Percentiles rank a stretch among this genome's conserved stretches.
Evolutionary conservation across 2,113 vertebrate species (phyloP).

Genomic region (Ammodytes dubius): DNA sequence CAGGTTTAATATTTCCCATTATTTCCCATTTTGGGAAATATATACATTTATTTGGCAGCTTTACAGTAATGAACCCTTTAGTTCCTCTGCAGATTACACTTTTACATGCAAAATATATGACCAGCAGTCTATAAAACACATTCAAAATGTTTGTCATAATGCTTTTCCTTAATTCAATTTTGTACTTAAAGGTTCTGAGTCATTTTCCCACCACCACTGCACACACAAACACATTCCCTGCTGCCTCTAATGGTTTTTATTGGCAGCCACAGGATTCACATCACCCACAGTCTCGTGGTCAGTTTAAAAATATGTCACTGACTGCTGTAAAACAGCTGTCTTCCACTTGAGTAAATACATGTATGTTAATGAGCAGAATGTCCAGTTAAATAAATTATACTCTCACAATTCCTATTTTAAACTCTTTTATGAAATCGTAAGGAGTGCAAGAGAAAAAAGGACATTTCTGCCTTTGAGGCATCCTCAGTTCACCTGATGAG

Average conservation of each 20-base stretch:
- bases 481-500: conserved; percentile 35
- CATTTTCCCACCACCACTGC: not conserved
- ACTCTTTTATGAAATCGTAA: conserved; percentile 26
- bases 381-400: conserved; percentile 8
- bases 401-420: conserved; percentile 39
- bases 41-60: not conserved
- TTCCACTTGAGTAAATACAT: conserved; percentile 21
- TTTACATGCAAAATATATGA: not conserved
- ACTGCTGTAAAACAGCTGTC: conserved; percentile 20
- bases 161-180: too few species aligned
- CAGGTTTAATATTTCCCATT: too few species aligned
- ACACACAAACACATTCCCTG: conserved; percentile 14
- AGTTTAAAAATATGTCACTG: conserved; percentile 46
- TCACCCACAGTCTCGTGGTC: conserved; percentile 50
- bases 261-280: conserved; percentile 57
- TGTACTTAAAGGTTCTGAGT: not conserved
- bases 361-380: conserved; percentile 10
- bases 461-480: conserved; percentile 48
- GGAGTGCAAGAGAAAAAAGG: conserved; percentile 23
- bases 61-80: not conserved
- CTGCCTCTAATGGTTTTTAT: conserved; percentile 40
- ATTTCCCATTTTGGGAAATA: too few species aligned
- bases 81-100: not conserved
- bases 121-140: too few species aligned
- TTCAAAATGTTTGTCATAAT: too few species aligned